Base-by-base conservation (phyloP, 2,888 invertebrate genomes). In the Rotaria magnacalcarata region DNA sequence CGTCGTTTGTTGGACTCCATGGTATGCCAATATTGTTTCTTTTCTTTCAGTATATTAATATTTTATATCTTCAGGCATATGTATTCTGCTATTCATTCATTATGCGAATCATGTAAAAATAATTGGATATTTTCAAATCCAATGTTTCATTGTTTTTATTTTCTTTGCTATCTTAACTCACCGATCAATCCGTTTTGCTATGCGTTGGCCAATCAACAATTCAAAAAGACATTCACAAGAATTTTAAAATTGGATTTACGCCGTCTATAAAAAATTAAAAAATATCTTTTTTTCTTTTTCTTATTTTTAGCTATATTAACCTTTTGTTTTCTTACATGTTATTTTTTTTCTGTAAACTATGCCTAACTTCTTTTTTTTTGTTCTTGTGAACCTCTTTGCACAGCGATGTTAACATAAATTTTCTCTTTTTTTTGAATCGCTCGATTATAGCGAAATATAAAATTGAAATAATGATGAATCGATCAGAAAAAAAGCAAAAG, bases 111-210 rank as follows among this genome's bases (percentile, higher is more conserved):
- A 34, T 67, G 67, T 41, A 67, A 34, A 41, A 2, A 34, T 16
- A 67, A 34, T 34, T 67, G 67, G 67, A 8, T 67, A 19, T 67
- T 67, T 67, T 6, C 34, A 19, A 67, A 67, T 67, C 67, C 67
- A 41, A 41, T 67, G 67, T 67, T 67, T 67, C 67, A 67, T 67
- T 67, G 67, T 67, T 34, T 74, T 75, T 86, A 86, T 54, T 86
- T 85, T 85, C 58, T 87, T 41, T 99, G 99, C 92, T 99, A 99
- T 91, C 95, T 98, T 87, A 99, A 99, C 91, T 96, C 96, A 90
- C 97, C 97, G 1, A 95, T 99, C 91, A 99, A 99, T 92, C 99
- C 99, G 14, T 97, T 99, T 91, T 99, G 98, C 92, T 99, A 99
- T 91, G 99, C 99, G 54, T 92, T 99, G 88, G 98, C 98, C 88